Evolutionary conservation across 2,113 vertebrate species (phyloP).

Genomic region (Neotragus pygmaeus): DNA sequence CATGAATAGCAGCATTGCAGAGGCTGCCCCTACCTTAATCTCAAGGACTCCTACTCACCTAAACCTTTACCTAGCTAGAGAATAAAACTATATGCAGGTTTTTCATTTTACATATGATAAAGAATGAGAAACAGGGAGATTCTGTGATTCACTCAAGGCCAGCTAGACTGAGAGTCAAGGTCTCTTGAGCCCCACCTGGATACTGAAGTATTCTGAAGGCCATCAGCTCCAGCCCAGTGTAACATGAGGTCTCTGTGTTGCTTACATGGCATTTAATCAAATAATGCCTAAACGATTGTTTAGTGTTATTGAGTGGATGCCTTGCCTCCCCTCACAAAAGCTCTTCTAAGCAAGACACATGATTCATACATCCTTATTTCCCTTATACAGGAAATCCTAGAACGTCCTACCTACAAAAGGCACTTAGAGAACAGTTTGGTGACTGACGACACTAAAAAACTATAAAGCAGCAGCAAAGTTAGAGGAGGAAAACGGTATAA

Average conservation of each 20-base stretch:
- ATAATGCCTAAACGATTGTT: neutral
- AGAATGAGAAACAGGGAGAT: neutral
- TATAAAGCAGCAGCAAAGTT: constrained; percentile 15
- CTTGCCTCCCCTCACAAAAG: neutral
- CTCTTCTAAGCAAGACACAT: neutral
- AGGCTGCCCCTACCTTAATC: neutral
- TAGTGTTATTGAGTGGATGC: neutral
- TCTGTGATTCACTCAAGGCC: neutral
- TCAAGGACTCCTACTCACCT: neutral
- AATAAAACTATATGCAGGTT: neutral
- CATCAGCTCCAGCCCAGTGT: no score
- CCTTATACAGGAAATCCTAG: neutral
- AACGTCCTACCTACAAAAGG: neutral
- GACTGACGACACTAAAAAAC: constrained; percentile 37
- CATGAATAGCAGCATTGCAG: neutral
- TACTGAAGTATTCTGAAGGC: no score
- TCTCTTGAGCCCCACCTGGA: no score
- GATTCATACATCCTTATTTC: neutral
- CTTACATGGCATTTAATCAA: neutral
- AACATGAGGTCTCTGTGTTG: neutral
- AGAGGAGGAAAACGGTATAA: neutral
- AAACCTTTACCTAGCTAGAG: neutral
- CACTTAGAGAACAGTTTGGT: neutral
- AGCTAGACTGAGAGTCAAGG: no score
- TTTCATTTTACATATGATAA: neutral